These are phyloP conservation scores for Tyrophagus putrescentiae DNA, from an alignment of 1,140 invertebrate species.

Conservation along the genomic window DNA sequence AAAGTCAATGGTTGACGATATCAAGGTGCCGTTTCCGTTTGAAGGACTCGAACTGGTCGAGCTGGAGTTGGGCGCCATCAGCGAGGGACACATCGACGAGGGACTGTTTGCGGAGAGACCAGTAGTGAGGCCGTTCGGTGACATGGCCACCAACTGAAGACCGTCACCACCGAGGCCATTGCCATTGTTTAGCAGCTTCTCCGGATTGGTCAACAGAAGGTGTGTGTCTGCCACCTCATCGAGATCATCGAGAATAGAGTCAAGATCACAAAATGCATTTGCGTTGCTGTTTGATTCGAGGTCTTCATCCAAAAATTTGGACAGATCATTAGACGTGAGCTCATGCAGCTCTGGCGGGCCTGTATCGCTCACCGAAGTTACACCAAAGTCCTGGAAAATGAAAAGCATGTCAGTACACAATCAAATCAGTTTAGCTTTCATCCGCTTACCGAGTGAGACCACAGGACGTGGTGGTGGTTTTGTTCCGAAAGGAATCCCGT, in stretches of 20 bases:
- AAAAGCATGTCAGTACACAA: no score
- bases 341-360: constrained; percentile 3
- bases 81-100: background rate
- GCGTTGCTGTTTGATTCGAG: constrained; percentile 1
- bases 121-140: background rate
- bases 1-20: constrained; percentile 1
- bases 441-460: constrained; percentile 1
- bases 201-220: constrained; percentile 9
- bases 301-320: constrained; percentile 8
- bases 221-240: constrained; percentile 2
- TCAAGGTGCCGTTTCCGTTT: background rate
- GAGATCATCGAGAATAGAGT: constrained; percentile 9
- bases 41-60: background rate
- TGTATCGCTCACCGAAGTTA: background rate
- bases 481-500: background rate
- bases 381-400: background rate
- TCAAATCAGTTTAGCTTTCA: background rate
- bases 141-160: background rate
- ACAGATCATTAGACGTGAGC: constrained; percentile 2
- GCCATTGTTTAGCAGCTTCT: constrained; percentile 9
- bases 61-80: background rate
- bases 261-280: constrained; percentile 17
- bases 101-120: background rate
- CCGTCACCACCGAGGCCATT: background rate
- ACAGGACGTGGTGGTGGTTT: constrained; percentile 2